Evolutionary conservation across 2,888 invertebrate species (phyloP).

Genomic region (Margaritifera margaritifera): DNA sequence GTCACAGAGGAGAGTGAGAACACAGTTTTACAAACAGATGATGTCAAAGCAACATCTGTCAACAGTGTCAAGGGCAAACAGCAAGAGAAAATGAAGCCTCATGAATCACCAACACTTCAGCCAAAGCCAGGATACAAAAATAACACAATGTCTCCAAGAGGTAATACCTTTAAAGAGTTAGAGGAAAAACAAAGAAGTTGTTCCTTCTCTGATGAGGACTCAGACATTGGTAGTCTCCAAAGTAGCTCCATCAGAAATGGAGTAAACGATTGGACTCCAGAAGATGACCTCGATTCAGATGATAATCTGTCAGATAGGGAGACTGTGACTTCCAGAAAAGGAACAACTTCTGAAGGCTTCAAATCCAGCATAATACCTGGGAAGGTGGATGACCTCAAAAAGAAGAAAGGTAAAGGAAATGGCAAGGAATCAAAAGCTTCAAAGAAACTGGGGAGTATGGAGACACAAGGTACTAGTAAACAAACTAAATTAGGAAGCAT

Average conservation of each 20-base stretch:
- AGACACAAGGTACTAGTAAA: slow-evolving; percentile 22
- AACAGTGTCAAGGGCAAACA: slow-evolving; percentile 12
- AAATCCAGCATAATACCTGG: slow-evolving; percentile 56
- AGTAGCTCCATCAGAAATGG: too few species aligned
- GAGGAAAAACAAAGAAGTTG: too few species aligned
- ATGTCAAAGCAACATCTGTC: slow-evolving; percentile 7
- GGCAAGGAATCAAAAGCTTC: slow-evolving; percentile 23
- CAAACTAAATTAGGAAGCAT: slow-evolving; percentile 55
- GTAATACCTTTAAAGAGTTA: too few species aligned
- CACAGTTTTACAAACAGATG: slow-evolving; percentile 12
- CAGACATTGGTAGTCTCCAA: too few species aligned
- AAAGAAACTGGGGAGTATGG: slow-evolving; percentile 20
- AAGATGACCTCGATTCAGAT: slow-evolving; percentile 62
- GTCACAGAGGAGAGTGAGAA: slow-evolving; percentile 9
- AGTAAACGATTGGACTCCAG: slow-evolving; percentile 57
- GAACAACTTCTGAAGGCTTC: slow-evolving; percentile 46
- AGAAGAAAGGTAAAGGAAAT: slow-evolving; percentile 26
- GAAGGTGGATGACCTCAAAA: slow-evolving; percentile 46
- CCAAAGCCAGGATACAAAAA: too few species aligned
- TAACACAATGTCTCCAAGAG: too few species aligned
- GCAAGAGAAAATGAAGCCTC: background rate
- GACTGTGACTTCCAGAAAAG: slow-evolving; percentile 27
- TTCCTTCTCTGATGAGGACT: too few species aligned
- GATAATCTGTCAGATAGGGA: slow-evolving; percentile 55
- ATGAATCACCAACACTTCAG: background rate